These are phyloP conservation scores for Scrobipalpa costella DNA, from an alignment of 2,888 invertebrate genomes.

Conservation along the genomic window DNA sequence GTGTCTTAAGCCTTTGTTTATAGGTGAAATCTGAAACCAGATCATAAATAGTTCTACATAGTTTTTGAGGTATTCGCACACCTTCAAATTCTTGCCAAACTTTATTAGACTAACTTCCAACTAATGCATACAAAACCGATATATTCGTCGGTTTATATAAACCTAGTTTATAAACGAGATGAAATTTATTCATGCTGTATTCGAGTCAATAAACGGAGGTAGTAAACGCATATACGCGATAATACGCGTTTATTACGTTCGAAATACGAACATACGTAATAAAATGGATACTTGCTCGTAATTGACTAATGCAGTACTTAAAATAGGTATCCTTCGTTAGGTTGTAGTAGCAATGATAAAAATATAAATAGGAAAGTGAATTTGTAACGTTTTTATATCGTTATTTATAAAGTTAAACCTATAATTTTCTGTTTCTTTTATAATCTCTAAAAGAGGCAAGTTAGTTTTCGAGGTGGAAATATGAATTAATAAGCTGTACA, in stretches of 20 bases:
- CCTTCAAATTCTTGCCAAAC: background rate
- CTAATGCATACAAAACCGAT: background rate
- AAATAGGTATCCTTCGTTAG: too few relatives aligned
- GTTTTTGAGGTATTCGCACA: too few relatives aligned
- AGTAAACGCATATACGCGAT: conserved; percentile 1
- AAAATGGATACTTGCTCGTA: background rate
- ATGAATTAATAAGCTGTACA: too few relatives aligned
- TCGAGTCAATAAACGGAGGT: background rate
- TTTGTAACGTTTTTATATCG: too few relatives aligned
- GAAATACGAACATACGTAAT: conserved; percentile 1
- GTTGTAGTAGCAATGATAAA: too few relatives aligned
- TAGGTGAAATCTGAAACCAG: background rate
- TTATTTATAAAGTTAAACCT: too few relatives aligned
- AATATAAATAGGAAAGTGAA: too few relatives aligned
- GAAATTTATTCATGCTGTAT: background rate
- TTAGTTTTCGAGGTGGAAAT: too few relatives aligned
- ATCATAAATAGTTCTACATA: too few relatives aligned
- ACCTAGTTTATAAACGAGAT: conserved; percentile 2
- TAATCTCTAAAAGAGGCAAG: too few relatives aligned
- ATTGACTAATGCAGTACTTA: background rate
- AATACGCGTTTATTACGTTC: background rate
- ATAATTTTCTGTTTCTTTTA: too few relatives aligned
- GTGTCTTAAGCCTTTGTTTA: background rate
- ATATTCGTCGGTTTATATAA: background rate
- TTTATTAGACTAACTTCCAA: background rate